These are phyloP conservation scores for Megaceryle torquata DNA, from an alignment of 2,113 vertebrate species.

Conservation along the genomic window DNA sequence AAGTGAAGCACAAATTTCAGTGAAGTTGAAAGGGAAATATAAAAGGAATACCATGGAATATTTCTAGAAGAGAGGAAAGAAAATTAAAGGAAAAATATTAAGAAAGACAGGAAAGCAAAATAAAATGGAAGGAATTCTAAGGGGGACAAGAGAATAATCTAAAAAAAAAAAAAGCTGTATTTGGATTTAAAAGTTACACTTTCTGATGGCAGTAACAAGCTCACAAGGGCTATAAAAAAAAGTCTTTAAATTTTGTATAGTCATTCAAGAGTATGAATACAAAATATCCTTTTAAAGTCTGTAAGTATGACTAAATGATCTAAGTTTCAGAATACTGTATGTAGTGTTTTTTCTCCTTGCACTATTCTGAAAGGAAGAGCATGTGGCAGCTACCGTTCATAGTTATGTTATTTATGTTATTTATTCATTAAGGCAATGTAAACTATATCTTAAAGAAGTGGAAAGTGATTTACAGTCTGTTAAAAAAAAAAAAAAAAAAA, in stretches of 20 bases:
- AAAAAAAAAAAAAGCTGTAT: background rate
- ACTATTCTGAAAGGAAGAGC: background rate
- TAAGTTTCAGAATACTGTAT: background rate
- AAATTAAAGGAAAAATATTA: background rate
- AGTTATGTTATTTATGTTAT: background rate
- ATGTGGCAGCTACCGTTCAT: background rate
- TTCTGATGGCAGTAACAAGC: background rate
- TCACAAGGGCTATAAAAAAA: background rate
- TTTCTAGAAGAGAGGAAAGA: background rate
- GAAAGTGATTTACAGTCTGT: background rate
- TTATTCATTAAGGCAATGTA: background rate
- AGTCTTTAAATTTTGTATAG: background rate
- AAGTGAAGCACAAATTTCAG: background rate
- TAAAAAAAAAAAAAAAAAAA: background rate
- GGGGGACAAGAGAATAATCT: background rate
- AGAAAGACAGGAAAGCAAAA: background rate
- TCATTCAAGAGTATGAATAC: background rate
- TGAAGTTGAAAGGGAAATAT: background rate
- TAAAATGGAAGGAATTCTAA: background rate
- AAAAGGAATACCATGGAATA: background rate
- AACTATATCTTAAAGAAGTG: background rate
- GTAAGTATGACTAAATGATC: background rate
- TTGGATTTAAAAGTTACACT: background rate
- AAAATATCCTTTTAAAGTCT: background rate
- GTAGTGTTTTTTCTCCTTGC: background rate